Percentiles rank a stretch among this genome's conserved stretches.
Evolutionary conservation across 2,113 vertebrate species (phyloP).

Genomic region (Nyctibius bracteatus): DNA sequence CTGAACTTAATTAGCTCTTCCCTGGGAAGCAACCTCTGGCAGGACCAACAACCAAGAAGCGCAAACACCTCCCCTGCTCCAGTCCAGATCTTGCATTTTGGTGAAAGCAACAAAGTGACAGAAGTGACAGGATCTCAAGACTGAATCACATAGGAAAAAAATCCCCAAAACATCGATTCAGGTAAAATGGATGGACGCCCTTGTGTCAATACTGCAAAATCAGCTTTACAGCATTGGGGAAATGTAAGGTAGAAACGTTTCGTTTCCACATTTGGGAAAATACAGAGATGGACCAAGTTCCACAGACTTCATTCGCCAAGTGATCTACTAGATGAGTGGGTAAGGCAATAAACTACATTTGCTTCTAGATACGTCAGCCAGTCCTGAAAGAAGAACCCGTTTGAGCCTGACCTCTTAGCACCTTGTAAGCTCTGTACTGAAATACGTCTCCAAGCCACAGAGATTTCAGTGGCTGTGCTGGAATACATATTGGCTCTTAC

Average conservation of each 20-base stretch:
- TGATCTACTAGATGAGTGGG: neutral
- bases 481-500: neutral
- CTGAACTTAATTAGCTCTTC: neutral
- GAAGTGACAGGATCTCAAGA: neutral
- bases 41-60: neutral
- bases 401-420: neutral
- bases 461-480: neutral
- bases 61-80: neutral
- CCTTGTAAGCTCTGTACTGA: neutral
- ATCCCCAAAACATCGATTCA: rapidly evolving
- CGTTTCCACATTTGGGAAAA: neutral
- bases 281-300: neutral
- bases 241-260: neutral
- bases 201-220: neutral
- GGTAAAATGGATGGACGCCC: neutral
- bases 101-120: neutral
- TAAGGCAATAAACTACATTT: neutral
- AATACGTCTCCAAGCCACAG: neutral
- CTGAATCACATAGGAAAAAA: neutral
- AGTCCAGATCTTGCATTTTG: neutral
- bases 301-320: neutral
- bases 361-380: neutral
- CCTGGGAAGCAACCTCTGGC: neutral
- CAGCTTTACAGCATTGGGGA: rapidly evolving
- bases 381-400: neutral